A percentile compares a stretch with the other conserved stretches of the same genome.
Conservation (phyloP, 2,888 invertebrate genomes). For the Erebia aethiops region DNA sequence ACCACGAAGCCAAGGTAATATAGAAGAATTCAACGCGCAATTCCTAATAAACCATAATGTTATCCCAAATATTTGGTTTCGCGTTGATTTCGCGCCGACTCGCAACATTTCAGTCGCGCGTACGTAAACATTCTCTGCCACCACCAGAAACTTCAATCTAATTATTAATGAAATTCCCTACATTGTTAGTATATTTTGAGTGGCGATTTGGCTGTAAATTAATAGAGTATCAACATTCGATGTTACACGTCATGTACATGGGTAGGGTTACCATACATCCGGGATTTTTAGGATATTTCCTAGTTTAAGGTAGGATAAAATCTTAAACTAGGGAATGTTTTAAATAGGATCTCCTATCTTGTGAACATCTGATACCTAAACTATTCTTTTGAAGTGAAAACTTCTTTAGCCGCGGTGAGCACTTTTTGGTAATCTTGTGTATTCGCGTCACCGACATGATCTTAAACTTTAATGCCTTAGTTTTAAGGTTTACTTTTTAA, state of each 20-base stretch:
- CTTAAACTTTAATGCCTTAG: too few species aligned
- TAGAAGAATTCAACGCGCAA: not conserved
- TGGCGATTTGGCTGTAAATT: slow-evolving; percentile 59
- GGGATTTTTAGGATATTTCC: not conserved
- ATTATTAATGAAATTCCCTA: slow-evolving; percentile 48
- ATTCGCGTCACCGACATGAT: too few species aligned
- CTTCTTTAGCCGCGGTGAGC: too few species aligned
- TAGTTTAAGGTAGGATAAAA: too few species aligned
- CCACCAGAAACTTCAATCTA: slow-evolving; percentile 38
- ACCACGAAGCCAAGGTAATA: not conserved
- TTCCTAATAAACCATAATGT: slow-evolving; percentile 9
- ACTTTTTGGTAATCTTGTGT: too few species aligned
- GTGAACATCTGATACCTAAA: too few species aligned
- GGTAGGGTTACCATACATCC: not conserved
- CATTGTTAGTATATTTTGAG: slow-evolving; percentile 52
- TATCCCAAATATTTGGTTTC: slow-evolving; percentile 25
- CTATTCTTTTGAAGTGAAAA: too few species aligned
- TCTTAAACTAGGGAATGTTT: too few species aligned
- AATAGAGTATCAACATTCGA: slow-evolving; percentile 50
- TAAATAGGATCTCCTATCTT: too few species aligned
- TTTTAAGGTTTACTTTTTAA: too few species aligned
- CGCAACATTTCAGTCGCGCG: slow-evolving; percentile 13
- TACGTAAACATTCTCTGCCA: slow-evolving; percentile 28
- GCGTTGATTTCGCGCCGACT: slow-evolving; percentile 19
- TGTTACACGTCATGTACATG: slow-evolving; percentile 44